Base-by-base conservation (phyloP, 2,888 invertebrate species). In the Drosophila helvetica region DNA sequence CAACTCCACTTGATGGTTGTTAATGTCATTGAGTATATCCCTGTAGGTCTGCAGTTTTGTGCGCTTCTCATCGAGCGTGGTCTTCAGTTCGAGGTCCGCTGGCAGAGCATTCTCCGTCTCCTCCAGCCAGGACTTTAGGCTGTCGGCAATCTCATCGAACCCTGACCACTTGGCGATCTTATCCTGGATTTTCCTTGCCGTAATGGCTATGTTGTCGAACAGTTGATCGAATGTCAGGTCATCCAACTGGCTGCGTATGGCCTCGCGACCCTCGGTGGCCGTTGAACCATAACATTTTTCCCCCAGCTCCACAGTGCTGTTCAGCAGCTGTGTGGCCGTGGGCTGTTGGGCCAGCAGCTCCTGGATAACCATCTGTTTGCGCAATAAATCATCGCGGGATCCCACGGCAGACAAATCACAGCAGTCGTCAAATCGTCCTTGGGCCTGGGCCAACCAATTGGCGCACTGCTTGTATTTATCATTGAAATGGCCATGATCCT, bases 11-110 rank as follows among this genome's bases (percentile, higher is more conserved):
- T 98, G 97, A 91, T 97, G 96, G 42, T 95, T 94, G 59, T 95
- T 93, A 6, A 97, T 95, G 83, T 98, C 98, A 90, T 97, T 97
- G 43, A 97, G 93, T 66, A 96, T 93, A 55, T 95, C 94, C 85
- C 97, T 94, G 88, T 98, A 98, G 0, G 95, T 94, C 90, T 96
- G 96, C 45, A 98, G 92, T 91, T 98, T 97, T 47, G 95, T 95
- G 70, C 97, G 95, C 92, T 98, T 98, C 90, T 98, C 98, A 91
- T 98, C 98, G 68, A 98, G 92, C 0, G 97, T 97, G 0, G 96
- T 95, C 89, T 96, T 96, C 4, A 97, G 91, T 89, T 96, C 96
- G 46, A 98, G 94, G 78, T 97, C 96, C 59, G 94, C 93, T 0
- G 96, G 95, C 25, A 98, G 92, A 78, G 96, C 94, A 69, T 94